These are phyloP conservation scores for Thyatira batis DNA, from an alignment of 2,888 invertebrate genomes.

Conservation along the genomic window DNA sequence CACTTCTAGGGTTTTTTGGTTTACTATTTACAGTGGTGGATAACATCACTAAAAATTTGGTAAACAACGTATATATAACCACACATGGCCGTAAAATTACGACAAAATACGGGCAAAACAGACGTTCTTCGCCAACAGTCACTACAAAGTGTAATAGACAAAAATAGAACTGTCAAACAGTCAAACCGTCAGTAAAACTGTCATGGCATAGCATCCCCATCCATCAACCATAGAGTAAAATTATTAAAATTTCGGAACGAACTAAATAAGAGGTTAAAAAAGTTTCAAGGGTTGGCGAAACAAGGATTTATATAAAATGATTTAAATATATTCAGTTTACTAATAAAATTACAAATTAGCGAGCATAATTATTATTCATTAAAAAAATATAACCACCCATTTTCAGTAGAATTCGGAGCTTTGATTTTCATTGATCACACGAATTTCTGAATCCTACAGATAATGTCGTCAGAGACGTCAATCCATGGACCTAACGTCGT, in stretches of 20 bases:
- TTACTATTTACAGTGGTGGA: slow-evolving; percentile 85
- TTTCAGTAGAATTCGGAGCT: too few species aligned
- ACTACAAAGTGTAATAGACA: slow-evolving; percentile 45
- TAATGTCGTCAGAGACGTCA: neutral
- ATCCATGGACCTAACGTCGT: too few species aligned
- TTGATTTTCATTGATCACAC: too few species aligned
- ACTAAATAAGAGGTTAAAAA: neutral
- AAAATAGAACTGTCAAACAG: slow-evolving; percentile 32
- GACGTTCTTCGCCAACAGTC: slow-evolving; percentile 55
- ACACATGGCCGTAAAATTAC: slow-evolving; percentile 76
- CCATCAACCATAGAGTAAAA: neutral
- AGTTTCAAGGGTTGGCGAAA: neutral
- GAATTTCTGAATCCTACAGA: neutral
- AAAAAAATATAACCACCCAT: too few species aligned
- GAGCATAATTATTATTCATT: too few species aligned
- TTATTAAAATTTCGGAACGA: slow-evolving; percentile 27
- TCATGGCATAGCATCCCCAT: too few species aligned
- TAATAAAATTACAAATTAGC: too few species aligned
- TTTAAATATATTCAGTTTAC: too few species aligned
- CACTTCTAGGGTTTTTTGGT: slow-evolving; percentile 83
- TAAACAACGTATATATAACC: slow-evolving; percentile 54
- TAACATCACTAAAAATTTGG: slow-evolving; percentile 83
- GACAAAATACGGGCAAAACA: slow-evolving; percentile 72
- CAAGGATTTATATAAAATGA: neutral
- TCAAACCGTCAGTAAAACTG: slow-evolving; percentile 21